Evolutionary conservation across 2,888 invertebrate species (phyloP), one percentile per base, ranked within the genome.

Genomic region (Stenurella melanura): DNA sequence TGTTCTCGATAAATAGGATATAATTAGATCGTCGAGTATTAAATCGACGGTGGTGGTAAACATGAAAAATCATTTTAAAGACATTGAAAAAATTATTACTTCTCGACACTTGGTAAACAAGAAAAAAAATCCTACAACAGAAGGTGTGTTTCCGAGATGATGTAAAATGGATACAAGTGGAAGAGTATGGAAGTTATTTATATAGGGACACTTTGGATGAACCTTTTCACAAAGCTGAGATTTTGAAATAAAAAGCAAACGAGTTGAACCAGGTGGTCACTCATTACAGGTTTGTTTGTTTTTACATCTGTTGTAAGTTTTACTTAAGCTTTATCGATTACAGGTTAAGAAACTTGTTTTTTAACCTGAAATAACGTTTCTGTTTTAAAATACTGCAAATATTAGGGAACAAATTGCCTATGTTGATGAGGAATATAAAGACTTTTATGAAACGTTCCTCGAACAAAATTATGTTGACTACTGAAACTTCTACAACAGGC

Each of bases 381-480:
- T n/a, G n/a, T n/a, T n/a, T n/a, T n/a, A n/a, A n/a, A n/a, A n/a
- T n/a, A n/a, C n/a, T n/a, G n/a, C n/a, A n/a, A n/a, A n/a, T n/a
- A 58, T 69, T 10, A 15, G 60, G 60, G 42, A 70, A 60, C 58
- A 70, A 42, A 5, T 70, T 17, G 70, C 57, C 17, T 70, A 70
- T 70, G 60, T 70, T 70, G 60, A 70, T 18, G 60, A 70, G 38
- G 70, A 70, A 70, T 60, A 42, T 38, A 60, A 70, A 42, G 60
- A 70, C 38, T 70, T 70, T 70, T 70, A 70, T 70, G 38, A 70
- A 42, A 60, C 56, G 5, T 18, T 56, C 56, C 56, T 56, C 56
- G 56, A 56, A 56, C 17, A 56, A 18, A 17, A 56, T 18, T n/a
- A 56, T 56, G 56, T 6, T 56, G 56, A 56, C 56, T 17, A 56